These are phyloP conservation scores for Alcedo atthis DNA, from an alignment of 2,797 vertebrate genomes.

Conservation along the genomic window DNA sequence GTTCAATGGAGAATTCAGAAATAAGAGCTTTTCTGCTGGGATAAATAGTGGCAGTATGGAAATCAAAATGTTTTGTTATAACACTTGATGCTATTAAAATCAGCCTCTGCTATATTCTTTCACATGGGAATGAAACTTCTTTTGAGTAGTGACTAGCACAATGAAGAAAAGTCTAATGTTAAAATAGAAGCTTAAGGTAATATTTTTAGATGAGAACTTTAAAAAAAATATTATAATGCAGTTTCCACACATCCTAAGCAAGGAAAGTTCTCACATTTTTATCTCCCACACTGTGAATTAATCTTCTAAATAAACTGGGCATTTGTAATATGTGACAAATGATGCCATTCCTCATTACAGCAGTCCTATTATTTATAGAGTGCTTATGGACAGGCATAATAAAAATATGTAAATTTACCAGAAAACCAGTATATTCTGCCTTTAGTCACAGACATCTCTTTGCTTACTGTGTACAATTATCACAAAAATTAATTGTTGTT, in stretches of 20 bases:
- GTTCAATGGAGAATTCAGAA: constrained; percentile 57
- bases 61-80: constrained; percentile 61
- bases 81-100: constrained; percentile 49
- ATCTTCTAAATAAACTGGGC: constrained; percentile 6
- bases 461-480: constrained; percentile 8
- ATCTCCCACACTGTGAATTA: neutral
- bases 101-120: constrained; percentile 39
- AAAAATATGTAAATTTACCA: constrained; percentile 10
- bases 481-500: neutral
- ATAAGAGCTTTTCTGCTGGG: constrained; percentile 55
- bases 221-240: neutral
- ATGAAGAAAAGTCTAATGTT: constrained; percentile 36
- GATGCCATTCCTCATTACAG: neutral
- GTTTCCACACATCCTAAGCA: neutral
- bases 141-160: constrained; percentile 18
- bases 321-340: neutral
- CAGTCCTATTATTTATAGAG: neutral
- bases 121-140: constrained; percentile 32
- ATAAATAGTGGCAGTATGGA: constrained; percentile 37
- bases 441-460: constrained; percentile 8
- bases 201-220: neutral
- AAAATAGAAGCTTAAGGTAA: constrained; percentile 17
- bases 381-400: neutral
- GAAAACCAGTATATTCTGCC: neutral
- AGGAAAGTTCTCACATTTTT: neutral